phyloP scores from a whole-genome alignment of 1,140 invertebrate genomes.

The Octopus bimaculoides region DNA sequence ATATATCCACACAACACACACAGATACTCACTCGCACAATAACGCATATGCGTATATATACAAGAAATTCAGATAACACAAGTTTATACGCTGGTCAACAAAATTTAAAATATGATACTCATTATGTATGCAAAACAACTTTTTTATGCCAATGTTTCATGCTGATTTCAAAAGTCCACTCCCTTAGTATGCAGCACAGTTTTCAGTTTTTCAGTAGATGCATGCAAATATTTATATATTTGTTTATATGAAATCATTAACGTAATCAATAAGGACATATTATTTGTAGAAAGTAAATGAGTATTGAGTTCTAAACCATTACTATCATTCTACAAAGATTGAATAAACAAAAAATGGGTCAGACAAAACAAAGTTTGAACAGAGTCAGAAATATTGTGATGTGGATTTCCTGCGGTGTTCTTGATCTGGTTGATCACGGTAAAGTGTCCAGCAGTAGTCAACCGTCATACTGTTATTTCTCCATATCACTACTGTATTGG shows the following conservation, averaged over 20 bases:
- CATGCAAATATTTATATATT: slow-evolving; percentile 3
- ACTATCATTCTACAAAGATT: slow-evolving; percentile 2
- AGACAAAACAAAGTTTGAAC: not conserved
- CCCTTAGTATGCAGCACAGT: not conserved
- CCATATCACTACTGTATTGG: not conserved
- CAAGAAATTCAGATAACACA: no score
- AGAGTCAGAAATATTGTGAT: not conserved
- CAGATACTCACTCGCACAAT: no score
- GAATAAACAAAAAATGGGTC: slow-evolving; percentile 1
- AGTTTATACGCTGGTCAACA: slow-evolving; percentile 6
- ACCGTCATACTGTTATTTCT: not conserved
- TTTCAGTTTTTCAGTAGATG: not conserved
- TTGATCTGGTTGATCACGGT: not conserved
- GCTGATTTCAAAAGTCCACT: not conserved
- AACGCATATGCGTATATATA: no score
- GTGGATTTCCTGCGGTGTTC: not conserved
- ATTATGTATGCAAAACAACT: not conserved
- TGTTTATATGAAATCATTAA: slow-evolving; percentile 5
- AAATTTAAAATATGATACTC: not conserved
- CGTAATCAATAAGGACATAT: not conserved
- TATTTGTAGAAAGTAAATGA: not conserved
- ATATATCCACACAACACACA: no score
- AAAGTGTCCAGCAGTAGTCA: not conserved
- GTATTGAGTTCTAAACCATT: not conserved
- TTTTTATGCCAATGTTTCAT: not conserved